Evolutionary conservation across 2,888 invertebrate genomes (phyloP), one percentile per base, ranked within the genome.

Genomic region (Drepanosiphum platanoidis): DNA sequence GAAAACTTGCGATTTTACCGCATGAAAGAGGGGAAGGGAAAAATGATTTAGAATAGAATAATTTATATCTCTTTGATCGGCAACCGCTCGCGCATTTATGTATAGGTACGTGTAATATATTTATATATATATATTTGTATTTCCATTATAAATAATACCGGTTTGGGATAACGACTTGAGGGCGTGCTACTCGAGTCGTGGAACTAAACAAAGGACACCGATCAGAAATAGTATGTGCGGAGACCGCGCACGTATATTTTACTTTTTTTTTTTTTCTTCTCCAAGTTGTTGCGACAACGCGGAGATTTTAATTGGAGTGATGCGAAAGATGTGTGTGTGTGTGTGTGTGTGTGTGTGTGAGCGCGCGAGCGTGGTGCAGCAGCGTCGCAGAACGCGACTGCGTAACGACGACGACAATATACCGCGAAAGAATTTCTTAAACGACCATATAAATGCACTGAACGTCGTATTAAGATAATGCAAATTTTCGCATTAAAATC

Each of bases 261-360:
- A 32, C 18, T 66, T 66, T 30, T 32, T 66, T 32, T 61, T 18
- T 66, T 18, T 71, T 9, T 39, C 46, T 52, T 46, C 58, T 79
- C 68, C 8, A 27, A 80, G n/a, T 27, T 34, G 30, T 36, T 3
- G 52, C 80, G 27, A 79, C 32, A 79, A 52, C 79, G 68, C 27
- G 22, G 34, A 22, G 52, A 36, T 80, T 80, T 80, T 80, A 80
- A 80, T 80, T 80, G 80, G 80, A 80, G 70, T 70, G 80, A 80
- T 80, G 52, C 52, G 79, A 70, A 27, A 36, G 27, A 68, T 27
- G n/a, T 27, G 15, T 58, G 15, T 61, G 2, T 5, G n/a, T 5
- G 32, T 18, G n/a, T 4, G 13, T 27, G 42, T 2, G 30, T 27
- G 27, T 39, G 15, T 27, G 27, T 30, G 71, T 42, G 30, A 9